These are phyloP conservation scores for Achroia grisella DNA, from an alignment of 1,140 invertebrate species.

Conservation along the genomic window DNA sequence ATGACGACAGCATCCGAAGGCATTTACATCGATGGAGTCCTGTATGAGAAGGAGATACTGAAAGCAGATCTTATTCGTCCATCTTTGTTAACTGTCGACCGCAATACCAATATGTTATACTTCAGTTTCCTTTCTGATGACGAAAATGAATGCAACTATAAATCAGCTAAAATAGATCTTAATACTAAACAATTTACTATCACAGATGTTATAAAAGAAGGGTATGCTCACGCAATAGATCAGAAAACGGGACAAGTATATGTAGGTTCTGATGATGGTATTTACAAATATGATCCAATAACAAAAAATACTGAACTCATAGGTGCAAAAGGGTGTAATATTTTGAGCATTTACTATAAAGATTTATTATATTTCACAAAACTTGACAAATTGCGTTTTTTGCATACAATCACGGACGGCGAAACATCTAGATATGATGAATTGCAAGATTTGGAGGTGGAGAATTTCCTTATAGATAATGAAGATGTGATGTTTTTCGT, in stretches of 20 bases:
- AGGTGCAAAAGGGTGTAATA: conserved; percentile 26
- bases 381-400: conserved; percentile 9
- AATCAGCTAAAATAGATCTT: conserved; percentile 46
- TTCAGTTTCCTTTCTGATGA: conserved; percentile 61
- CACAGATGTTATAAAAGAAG: conserved; percentile 45
- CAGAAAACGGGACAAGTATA: conserved; percentile 46
- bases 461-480: conserved; percentile 46
- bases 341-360: conserved; percentile 37
- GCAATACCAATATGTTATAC: conserved; percentile 56
- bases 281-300: conserved; percentile 52
- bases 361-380: conserved; percentile 30
- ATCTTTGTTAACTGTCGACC: conserved; percentile 9
- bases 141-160: conserved; percentile 48
- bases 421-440: conserved; percentile 29
- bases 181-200: conserved; percentile 41
- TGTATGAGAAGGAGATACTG: conserved; percentile 49
- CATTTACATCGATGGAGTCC: conserved; percentile 27
- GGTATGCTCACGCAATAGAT: conserved; percentile 55
- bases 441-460: conserved; percentile 50
- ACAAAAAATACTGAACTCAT: conserved; percentile 34
- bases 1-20: too few species aligned
- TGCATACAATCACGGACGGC: conserved; percentile 37
- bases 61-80: conserved; percentile 27
- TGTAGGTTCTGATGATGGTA: conserved; percentile 53
- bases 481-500: conserved; percentile 38